Percentiles rank a stretch among this genome's conserved stretches.
Conservation (phyloP, 2,797 vertebrate genomes). For the Pogoniulus pusillus region DNA sequence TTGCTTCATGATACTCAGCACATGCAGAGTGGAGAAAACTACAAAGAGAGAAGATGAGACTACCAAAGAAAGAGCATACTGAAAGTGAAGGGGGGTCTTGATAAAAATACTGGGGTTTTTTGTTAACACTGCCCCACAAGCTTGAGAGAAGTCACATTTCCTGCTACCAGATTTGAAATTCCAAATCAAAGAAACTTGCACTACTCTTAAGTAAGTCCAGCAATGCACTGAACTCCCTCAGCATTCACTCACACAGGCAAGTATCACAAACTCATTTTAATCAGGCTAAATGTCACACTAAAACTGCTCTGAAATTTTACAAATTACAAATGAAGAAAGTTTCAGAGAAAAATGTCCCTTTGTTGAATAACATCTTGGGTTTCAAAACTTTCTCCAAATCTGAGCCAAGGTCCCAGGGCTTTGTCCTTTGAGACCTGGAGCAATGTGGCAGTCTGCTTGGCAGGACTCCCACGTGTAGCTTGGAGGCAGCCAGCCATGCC, state of each 20-base stretch:
- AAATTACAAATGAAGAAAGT: neutral
- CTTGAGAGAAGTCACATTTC: neutral
- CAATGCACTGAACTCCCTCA: neutral
- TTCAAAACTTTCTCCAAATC: slow-evolving; percentile 59
- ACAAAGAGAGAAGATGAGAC: neutral
- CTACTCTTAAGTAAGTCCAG: neutral
- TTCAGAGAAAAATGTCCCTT: slow-evolving; percentile 1
- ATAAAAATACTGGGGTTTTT: neutral
- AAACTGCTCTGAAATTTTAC: slow-evolving; percentile 17
- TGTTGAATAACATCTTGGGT: slow-evolving; percentile 18
- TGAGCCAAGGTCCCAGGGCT: slow-evolving; percentile 44
- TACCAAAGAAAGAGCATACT: neutral
- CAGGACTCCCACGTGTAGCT: neutral
- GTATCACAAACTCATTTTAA: neutral
- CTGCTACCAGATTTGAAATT: neutral
- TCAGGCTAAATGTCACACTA: neutral
- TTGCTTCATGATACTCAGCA: neutral
- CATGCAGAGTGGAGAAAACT: neutral
- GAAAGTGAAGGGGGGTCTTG: neutral
- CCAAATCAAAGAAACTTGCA: neutral
- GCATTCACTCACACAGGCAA: no score
- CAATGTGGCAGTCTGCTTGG: slow-evolving; percentile 57
- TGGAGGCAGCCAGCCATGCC: slow-evolving; percentile 58
- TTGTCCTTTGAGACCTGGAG: neutral
- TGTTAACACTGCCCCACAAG: neutral